phyloP scores from a whole-genome alignment of 2,797 vertebrate species.

The Cygnus olor region DNA sequence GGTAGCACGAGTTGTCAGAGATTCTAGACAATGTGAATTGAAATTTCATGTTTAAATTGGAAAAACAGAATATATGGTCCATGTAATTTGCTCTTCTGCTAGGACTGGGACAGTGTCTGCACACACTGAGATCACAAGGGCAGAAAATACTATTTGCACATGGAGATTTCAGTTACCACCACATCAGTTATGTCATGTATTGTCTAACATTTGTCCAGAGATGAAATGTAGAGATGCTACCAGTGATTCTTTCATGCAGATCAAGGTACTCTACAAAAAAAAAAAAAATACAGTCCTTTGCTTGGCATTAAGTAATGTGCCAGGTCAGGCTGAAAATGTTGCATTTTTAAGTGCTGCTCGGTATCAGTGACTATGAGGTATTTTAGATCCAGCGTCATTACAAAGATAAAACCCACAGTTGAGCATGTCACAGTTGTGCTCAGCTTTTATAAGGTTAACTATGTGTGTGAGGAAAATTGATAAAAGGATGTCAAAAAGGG shows the following conservation, averaged over 20 bases:
- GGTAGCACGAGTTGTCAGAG: not conserved
- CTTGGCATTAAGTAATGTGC: not conserved
- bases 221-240: not conserved
- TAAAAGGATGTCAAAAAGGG: not conserved
- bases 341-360: not conserved
- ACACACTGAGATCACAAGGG: not conserved
- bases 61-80: not conserved
- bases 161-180: not conserved
- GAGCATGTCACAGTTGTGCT: not conserved
- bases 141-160: not conserved
- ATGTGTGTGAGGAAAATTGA: not conserved
- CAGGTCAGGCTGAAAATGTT: not conserved
- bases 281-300: not conserved
- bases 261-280: not conserved
- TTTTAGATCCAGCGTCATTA: not conserved
- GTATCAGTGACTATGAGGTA: not conserved
- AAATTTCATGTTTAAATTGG: not conserved
- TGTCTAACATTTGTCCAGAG: not conserved
- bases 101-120: not conserved
- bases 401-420: not conserved
- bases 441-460: not conserved
- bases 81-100: not conserved
- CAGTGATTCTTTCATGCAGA: not conserved
- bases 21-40: not conserved
- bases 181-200: not conserved